Evolutionary conservation across 1,140 invertebrate species (phyloP).

Genomic region (Odontomachus brunneus): DNA sequence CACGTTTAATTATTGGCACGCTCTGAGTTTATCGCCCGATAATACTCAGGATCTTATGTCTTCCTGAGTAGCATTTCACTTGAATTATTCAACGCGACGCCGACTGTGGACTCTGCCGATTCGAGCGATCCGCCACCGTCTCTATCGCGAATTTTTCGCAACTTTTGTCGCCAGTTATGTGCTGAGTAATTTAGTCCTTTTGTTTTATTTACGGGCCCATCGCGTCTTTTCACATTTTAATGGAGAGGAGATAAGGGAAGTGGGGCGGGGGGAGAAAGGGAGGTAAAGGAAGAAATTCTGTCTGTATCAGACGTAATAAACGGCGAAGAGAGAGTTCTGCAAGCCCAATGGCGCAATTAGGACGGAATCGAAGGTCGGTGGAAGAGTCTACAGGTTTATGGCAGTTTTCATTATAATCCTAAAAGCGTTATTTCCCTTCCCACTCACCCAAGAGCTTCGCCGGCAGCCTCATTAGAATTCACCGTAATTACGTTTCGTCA

Average conservation of each 20-base stretch:
- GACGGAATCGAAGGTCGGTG: conserved; percentile 21
- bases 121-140: background rate
- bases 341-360: background rate
- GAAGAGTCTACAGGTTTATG: background rate
- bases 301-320: conserved; percentile 9
- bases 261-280: too few species aligned
- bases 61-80: background rate
- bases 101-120: background rate
- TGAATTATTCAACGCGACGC: conserved; percentile 1
- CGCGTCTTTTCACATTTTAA: too few species aligned
- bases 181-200: too few species aligned
- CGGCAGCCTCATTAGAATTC: conserved; percentile 46
- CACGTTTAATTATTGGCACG: conserved; percentile 29
- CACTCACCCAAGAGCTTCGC: conserved; percentile 11
- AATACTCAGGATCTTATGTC: background rate
- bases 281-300: too few species aligned
- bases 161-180: too few species aligned
- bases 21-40: background rate
- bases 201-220: too few species aligned
- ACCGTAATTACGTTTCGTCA: conserved; percentile 46
- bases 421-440: conserved; percentile 46
- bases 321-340: background rate
- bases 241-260: too few species aligned
- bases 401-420: conserved; percentile 34
- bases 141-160: background rate